phyloP scores from a whole-genome alignment of 1,140 invertebrate species.

The Paralvinella palmiformis region DNA sequence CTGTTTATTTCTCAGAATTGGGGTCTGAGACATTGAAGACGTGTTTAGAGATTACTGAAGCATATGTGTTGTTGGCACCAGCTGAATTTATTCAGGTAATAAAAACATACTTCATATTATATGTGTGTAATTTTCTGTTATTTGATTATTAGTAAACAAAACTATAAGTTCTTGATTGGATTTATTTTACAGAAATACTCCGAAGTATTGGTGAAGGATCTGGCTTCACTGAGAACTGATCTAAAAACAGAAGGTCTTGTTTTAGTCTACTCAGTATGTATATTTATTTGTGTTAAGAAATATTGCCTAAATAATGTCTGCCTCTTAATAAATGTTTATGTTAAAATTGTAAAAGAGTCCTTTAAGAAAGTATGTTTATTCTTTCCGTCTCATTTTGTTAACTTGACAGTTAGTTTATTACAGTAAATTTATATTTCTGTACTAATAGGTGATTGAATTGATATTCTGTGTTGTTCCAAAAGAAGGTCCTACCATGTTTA shows the following conservation, averaged over 20 bases:
- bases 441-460: constrained; percentile 28
- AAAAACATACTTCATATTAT: not conserved
- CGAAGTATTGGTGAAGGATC: constrained; percentile 59
- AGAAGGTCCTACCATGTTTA: constrained; percentile 46
- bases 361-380: not conserved
- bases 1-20: constrained; percentile 57
- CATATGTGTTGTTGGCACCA: constrained; percentile 75
- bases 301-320: not conserved
- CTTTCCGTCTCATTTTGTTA: not conserved
- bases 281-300: not conserved
- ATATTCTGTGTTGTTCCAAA: constrained; percentile 52
- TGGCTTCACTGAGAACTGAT: constrained; percentile 68
- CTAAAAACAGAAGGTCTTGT: constrained; percentile 72
- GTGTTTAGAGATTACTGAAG: constrained; percentile 73
- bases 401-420: not conserved
- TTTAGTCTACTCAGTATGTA: constrained; percentile 48
- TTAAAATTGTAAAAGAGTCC: not conserved
- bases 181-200: constrained; percentile 53
- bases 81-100: constrained; percentile 66
- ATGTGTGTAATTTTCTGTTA: not conserved
- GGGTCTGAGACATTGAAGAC: constrained; percentile 72
- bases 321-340: not conserved
- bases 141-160: not conserved
- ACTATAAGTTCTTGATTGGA: constrained; percentile 14
- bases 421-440: not conserved